Evolutionary conservation across 2,888 invertebrate species (phyloP).

Genomic region (Seira musarum): DNA sequence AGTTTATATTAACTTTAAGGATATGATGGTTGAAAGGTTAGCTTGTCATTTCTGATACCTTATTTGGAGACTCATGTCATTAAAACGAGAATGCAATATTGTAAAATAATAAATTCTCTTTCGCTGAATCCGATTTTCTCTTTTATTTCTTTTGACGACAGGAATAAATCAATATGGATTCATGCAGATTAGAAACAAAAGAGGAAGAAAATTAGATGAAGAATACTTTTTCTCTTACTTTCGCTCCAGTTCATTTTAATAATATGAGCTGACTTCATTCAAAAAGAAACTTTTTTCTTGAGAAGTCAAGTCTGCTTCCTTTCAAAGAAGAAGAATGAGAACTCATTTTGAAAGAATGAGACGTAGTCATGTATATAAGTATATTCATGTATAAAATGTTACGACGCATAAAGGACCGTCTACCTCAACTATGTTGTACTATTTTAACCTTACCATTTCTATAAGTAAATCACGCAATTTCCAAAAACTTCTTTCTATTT

Average conservation of each 20-base stretch:
- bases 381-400: neutral
- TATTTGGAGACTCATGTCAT: neutral
- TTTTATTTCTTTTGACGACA: neutral
- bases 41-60: too few relatives aligned
- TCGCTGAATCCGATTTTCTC: neutral
- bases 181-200: constrained; percentile 50
- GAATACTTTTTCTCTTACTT: constrained; percentile 27
- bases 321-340: constrained; percentile 23
- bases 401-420: neutral
- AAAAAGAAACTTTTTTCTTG: constrained; percentile 32
- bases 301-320: constrained; percentile 41
- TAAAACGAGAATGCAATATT: neutral
- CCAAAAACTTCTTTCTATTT: neutral
- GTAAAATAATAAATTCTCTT: neutral
- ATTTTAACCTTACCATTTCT: too few relatives aligned
- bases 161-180: constrained; percentile 48
- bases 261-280: constrained; percentile 13
- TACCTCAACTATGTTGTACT: too few relatives aligned
- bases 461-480: neutral
- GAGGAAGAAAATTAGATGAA: constrained; percentile 43
- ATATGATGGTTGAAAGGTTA: too few relatives aligned
- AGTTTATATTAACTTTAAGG: too few relatives aligned
- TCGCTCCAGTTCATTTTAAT: constrained; percentile 44
- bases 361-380: neutral
- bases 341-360: neutral